These are phyloP conservation scores for Heteromormyrus szaboi DNA, from an alignment of 2,797 vertebrate genomes.

Conservation along the genomic window DNA sequence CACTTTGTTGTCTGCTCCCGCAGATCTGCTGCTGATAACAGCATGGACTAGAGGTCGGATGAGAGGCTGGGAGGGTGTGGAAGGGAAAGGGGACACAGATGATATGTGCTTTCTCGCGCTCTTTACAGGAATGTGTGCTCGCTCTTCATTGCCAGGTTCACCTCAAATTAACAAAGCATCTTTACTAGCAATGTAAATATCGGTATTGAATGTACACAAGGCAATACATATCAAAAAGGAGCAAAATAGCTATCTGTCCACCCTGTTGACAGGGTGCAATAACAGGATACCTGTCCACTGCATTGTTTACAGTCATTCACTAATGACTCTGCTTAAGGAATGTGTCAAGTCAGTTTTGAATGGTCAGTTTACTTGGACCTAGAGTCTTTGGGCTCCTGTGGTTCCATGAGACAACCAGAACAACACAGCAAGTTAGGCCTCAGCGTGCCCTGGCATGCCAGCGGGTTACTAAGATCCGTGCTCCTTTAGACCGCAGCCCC, in stretches of 20 bases:
- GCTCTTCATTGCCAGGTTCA: not conserved
- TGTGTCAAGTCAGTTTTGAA: not conserved
- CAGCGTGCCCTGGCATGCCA: not conserved
- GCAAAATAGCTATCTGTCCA: not conserved
- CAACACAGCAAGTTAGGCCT: not conserved
- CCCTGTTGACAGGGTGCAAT: not conserved
- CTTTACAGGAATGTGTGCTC: not conserved
- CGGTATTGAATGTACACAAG: not conserved
- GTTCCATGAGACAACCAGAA: not conserved
- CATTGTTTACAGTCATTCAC: not conserved
- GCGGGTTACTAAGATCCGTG: conserved; percentile 22
- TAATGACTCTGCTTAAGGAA: not conserved
- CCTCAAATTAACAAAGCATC: not conserved
- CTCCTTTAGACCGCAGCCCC: conserved; percentile 32
- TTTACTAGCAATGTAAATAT: not conserved
- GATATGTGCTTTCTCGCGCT: not conserved
- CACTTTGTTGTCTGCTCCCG: conserved; percentile 23
- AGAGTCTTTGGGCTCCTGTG: not conserved
- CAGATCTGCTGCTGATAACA: conserved; percentile 17
- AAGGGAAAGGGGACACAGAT: not conserved
- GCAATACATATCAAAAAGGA: not conserved
- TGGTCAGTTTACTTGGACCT: not conserved
- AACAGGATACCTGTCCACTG: not conserved
- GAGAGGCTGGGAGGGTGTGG: not conserved
- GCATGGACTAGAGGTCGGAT: not conserved